Conservation (phyloP, 2,113 vertebrate genomes). For the Hucho hucho region DNA sequence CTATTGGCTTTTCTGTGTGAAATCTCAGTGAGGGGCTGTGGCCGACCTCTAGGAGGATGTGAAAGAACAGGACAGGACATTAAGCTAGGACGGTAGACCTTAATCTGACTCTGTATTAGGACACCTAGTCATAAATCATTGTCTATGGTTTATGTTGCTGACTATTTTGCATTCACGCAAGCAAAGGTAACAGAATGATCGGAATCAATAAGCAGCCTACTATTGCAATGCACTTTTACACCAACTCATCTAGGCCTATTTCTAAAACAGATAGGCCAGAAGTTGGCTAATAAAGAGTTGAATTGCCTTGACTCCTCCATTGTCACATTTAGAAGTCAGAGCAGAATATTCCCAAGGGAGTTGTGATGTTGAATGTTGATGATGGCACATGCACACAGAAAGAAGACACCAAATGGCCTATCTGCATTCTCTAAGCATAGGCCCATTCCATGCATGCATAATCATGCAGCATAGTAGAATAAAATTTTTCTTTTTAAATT, state of each 20-base stretch:
- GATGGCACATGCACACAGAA: not conserved
- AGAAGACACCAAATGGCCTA: not conserved
- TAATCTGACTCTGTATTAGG: not conserved
- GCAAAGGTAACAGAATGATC: not conserved
- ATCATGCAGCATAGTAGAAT: not conserved
- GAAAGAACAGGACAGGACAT: constrained; percentile 38
- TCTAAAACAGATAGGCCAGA: not conserved
- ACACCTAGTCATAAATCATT: not conserved
- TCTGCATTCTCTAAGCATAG: not conserved
- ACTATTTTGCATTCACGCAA: not conserved
- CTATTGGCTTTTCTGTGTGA: too few relatives aligned
- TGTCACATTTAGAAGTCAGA: not conserved
- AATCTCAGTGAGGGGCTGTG: too few relatives aligned
- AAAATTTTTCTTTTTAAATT: too few relatives aligned
- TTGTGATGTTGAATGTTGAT: not conserved
- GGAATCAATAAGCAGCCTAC: too few relatives aligned
- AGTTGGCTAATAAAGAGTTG: not conserved
- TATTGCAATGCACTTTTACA: too few relatives aligned
- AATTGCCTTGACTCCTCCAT: not conserved
- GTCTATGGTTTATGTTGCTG: not conserved
- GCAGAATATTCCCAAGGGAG: constrained; percentile 1
- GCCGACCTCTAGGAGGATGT: constrained; percentile 33
- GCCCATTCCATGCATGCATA: not conserved
- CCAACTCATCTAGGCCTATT: not conserved
- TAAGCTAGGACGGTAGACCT: too few relatives aligned